Evolutionary conservation across 2,113 vertebrate genomes (phyloP), one percentile per base, ranked within the genome.

Genomic region (Lethenteron camtschaticum): DNA sequence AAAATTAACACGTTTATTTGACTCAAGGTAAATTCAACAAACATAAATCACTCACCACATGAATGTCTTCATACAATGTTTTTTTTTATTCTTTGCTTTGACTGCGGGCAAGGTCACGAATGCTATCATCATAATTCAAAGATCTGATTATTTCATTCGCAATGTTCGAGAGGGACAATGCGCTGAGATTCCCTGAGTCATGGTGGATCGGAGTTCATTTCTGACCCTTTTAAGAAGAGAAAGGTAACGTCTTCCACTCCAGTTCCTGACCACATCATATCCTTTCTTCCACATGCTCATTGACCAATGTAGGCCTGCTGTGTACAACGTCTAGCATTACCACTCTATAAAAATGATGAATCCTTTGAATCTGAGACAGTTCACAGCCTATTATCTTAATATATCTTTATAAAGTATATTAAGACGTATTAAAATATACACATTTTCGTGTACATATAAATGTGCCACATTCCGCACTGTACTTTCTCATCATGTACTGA

Each of bases 151-250:
- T 11, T 66, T 66, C 10, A 66, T 11, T 66, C 59, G 13, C 63
- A 66, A 66, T 66, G 24, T 10, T 66, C 63, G 10, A 66, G 8
- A 13, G 10, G 63, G 63, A 66, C 10, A 66, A 66, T 2, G 63
- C 63, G 10, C n/a, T 11, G 63, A 11, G 63, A 66, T 66, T 9
- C 10, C 24, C 3, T 11, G 10, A 66, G 63, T 8, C 6, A 63
- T 63, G 59, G 59, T 63, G 59, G 59, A 63, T 63, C 59, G 16
- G 59, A 63, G 5, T 18, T 14, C 59, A 63, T 18, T 63, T 63
- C 16, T 63, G 13, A 63, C 59, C 59, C 59, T 63, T 63, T 63
- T 63, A 14, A 63, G 59, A 63, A 63, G 59, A 63, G 59, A 63
- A 18, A 63, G 16, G 59, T 1, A 63, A 14, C 59, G 59, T 63